Conservation (phyloP, 2,797 vertebrate species). For the Mus spretus region DNA sequence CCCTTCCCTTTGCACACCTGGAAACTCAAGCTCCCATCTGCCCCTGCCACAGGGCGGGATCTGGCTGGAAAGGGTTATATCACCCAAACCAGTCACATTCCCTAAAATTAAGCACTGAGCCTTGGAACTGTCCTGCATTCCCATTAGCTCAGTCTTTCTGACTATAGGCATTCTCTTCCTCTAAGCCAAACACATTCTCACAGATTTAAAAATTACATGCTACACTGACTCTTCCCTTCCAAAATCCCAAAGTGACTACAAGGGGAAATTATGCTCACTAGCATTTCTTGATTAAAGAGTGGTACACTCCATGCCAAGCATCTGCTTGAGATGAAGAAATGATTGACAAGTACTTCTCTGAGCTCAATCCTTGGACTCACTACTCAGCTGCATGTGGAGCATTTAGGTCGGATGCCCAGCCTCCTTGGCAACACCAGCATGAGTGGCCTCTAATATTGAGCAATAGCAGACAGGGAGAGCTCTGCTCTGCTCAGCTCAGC, state of each 20-base stretch:
- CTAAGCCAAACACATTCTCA: conserved; percentile 46
- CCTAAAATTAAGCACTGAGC: conserved; percentile 5
- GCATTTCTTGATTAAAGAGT: background rate
- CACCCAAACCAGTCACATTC: conserved; percentile 28
- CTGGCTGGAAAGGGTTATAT: background rate
- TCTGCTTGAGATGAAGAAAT: conserved; percentile 15
- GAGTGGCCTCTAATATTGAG: background rate
- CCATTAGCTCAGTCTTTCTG: background rate
- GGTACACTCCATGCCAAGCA: background rate
- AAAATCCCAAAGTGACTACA: background rate
- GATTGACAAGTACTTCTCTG: background rate
- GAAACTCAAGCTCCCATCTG: conserved; percentile 29
- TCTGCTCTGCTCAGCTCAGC: background rate
- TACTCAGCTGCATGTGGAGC: background rate
- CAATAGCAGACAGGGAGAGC: conserved; percentile 7
- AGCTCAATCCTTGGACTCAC: background rate
- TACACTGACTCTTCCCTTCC: background rate
- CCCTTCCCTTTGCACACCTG: background rate
- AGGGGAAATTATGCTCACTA: background rate
- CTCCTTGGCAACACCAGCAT: conserved; percentile 6
- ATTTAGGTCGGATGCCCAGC: background rate
- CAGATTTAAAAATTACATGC: background rate
- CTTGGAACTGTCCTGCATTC: background rate
- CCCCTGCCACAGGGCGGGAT: background rate
- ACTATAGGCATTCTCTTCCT: background rate